Conservation (phyloP, 2,888 invertebrate genomes). For the Temnothorax ravouxi region DNA sequence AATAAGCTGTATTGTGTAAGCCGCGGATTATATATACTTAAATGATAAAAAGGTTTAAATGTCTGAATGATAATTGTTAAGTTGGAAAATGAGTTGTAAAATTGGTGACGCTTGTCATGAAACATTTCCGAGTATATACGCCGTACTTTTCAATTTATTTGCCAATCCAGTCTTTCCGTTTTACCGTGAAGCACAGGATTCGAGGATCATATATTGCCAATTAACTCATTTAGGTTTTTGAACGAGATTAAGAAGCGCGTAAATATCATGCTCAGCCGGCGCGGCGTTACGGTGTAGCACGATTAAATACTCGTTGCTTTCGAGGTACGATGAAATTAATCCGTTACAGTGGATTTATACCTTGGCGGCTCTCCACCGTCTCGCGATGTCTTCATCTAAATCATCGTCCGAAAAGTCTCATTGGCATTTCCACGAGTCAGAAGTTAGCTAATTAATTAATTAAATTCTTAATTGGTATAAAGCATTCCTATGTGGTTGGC, state of each 20-base stretch:
- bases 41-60: background rate
- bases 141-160: conserved; percentile 55
- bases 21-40: background rate
- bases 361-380: conserved; percentile 68
- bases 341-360: conserved; percentile 83
- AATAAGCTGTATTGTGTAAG: background rate
- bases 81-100: background rate
- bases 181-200: background rate
- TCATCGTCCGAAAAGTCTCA: conserved; percentile 77
- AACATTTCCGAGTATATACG: background rate
- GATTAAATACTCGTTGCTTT: conserved; percentile 80
- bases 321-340: conserved; percentile 83
- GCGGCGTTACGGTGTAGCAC: conserved; percentile 46
- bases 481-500: conserved; percentile 20
- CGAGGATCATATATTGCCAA: background rate
- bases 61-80: background rate
- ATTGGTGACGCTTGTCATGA: background rate
- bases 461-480: conserved; percentile 75
- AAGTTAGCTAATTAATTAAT: conserved; percentile 81
- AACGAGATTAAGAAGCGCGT: conserved; percentile 48
- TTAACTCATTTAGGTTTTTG: conserved; percentile 40
- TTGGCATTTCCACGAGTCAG: conserved; percentile 73
- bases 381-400: conserved; percentile 76
- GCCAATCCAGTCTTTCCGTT: conserved; percentile 66
- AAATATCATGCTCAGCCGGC: conserved; percentile 31